phyloP scores from a whole-genome alignment of 2,113 vertebrate species.

The Cyprinodon variegatus region DNA sequence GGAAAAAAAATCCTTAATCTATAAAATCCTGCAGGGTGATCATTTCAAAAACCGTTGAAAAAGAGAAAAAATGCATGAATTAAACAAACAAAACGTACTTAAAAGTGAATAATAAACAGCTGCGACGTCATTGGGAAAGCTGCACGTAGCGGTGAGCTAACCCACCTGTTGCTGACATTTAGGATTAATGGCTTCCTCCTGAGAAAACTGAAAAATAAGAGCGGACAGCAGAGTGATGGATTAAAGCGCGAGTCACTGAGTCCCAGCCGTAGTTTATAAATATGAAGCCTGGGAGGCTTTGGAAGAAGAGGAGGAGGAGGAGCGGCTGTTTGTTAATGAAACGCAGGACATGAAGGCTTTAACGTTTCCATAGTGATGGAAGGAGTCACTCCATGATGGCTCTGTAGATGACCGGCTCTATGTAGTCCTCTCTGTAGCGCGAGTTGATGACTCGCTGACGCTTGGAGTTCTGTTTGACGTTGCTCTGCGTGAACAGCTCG shows the following conservation, averaged over 20 bases:
- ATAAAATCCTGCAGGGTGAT: no score
- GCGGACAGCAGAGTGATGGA: conserved; percentile 1
- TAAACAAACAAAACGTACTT: neutral
- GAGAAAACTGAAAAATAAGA: conserved; percentile 20
- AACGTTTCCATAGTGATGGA: neutral
- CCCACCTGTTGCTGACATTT: conserved; percentile 2
- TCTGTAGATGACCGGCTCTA: conserved; percentile 92
- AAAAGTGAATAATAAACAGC: neutral
- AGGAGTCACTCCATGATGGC: conserved; percentile 94
- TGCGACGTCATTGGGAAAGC: neutral
- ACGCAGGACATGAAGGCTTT: no score
- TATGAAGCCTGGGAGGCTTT: conserved; percentile 44
- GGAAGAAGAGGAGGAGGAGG: conserved; percentile 30
- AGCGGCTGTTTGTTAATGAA: neutral
- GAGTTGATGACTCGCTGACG: conserved; percentile 96
- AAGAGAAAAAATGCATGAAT: neutral
- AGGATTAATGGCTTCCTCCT: conserved; percentile 59
- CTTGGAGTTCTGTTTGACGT: conserved; percentile 93
- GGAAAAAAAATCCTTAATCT: no score
- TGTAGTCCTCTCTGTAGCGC: conserved; percentile 94
- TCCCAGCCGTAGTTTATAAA: conserved; percentile 74
- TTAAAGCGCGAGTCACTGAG: conserved; percentile 50
- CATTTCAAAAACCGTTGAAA: no score
- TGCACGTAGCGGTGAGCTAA: neutral
- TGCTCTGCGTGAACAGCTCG: conserved; percentile 90